Evolutionary conservation across 2,113 vertebrate genomes (phyloP).

Genomic region (Pelodiscus sinensis): DNA sequence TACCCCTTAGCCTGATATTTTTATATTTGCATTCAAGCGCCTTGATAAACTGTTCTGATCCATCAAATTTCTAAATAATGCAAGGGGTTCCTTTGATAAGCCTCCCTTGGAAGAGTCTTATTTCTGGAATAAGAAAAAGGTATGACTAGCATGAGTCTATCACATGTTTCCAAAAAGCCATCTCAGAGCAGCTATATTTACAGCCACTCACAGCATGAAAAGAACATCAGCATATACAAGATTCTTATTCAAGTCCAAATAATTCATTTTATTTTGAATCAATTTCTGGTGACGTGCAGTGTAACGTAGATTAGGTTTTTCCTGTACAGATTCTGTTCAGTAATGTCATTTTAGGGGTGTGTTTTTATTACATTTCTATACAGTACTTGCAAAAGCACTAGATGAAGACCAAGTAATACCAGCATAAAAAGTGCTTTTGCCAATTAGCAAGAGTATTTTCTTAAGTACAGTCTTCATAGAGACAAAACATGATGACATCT

Average conservation of each 20-base stretch:
- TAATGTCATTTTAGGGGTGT: background rate
- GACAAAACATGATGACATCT: background rate
- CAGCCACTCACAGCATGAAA: background rate
- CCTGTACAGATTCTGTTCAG: background rate
- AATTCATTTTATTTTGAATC: background rate
- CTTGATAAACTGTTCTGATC: background rate
- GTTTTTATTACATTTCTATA: background rate
- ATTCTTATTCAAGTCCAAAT: background rate
- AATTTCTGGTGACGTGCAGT: background rate
- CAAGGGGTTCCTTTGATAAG: background rate
- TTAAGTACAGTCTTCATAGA: background rate
- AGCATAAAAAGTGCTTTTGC: background rate
- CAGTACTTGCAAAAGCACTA: background rate
- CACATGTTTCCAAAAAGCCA: background rate
- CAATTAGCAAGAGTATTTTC: background rate
- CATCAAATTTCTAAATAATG: background rate
- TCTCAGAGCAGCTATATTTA: background rate
- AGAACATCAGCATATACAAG: background rate
- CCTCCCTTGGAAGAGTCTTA: accelerated
- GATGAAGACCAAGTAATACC: background rate
- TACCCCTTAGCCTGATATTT: background rate
- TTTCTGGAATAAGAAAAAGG: background rate
- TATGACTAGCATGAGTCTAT: background rate
- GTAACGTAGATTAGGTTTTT: background rate
- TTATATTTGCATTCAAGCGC: background rate